Base-by-base conservation (phyloP, 2,797 vertebrate species). In the Danio kyathit region DNA sequence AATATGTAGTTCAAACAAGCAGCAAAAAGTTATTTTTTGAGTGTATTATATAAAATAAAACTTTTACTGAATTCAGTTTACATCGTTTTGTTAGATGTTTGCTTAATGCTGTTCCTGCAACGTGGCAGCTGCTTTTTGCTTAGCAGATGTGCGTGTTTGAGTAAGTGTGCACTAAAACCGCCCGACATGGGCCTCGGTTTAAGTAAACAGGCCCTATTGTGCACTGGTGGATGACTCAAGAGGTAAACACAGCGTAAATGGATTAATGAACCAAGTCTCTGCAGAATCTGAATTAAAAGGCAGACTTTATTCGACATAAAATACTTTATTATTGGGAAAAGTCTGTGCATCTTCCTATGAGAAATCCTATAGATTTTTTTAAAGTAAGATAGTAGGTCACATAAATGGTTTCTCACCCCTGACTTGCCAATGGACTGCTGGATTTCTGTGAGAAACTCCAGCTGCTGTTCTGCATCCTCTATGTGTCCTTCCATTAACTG, bases 341-440 rank as follows among this genome's bases (percentile, higher is more conserved):
- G 12, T 16, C 17, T 21, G 6, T 21, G n/a, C 7, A 19, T 43
- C 2, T 9, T 19, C 17, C 11, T 43, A 14, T 0, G 3, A 57
- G 7, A 21, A 12, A 40, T 57, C 40, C 21, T 9, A 3, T 14
- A 14, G 17, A 10, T 4, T 44, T 64, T 61, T 57, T 59, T 57
- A 10, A 60, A 21, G 14, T 6, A 59, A 17, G 16, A 46, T 6
- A 73, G 4, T 3, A 16, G 7, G 7, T 48, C 2, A 9, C 2
- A 8, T 43, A 21, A 57, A 44, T 41, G 12, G 4, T 57, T 13
- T 65, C 76, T 87, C 93, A 99, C 97, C 91, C 91, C 96, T 57
- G 96, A 97, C 93, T 97, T 98, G 85, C 96, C 97, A 87, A 98
- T 95, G 44, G 97, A 96, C 76, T 97, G 96, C 29, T 99, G 96